phyloP scores from a whole-genome alignment of 2,113 vertebrate species.

The Lampris megalopsis region DNA sequence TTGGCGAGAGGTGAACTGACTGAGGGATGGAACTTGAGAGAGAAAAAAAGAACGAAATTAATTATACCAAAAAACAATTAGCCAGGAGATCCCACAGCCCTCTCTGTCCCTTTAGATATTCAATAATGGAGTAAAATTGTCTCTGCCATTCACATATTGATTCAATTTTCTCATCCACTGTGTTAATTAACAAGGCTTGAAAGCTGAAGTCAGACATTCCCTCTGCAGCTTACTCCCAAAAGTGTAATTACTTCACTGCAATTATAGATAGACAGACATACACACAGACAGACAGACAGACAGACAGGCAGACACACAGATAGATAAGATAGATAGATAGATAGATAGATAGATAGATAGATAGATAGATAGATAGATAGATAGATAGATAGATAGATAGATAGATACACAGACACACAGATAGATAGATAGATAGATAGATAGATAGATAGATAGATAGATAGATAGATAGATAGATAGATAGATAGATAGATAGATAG shows the following conservation, averaged over 20 bases:
- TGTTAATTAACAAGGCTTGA: constrained; percentile 73
- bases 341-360: too few species aligned
- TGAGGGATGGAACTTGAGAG: constrained; percentile 26
- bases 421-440: too few species aligned
- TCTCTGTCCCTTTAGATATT: constrained; percentile 64
- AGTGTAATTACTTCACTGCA: constrained; percentile 30
- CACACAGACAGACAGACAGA: too few species aligned
- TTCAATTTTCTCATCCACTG: constrained; percentile 67
- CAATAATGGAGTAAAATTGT: constrained; percentile 68
- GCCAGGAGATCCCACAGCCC: constrained; percentile 53
- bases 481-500: too few species aligned
- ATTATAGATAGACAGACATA: too few species aligned
- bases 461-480: too few species aligned
- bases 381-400: too few species aligned
- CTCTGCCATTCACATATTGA: constrained; percentile 74
- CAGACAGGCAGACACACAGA: too few species aligned
- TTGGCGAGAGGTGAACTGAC: not conserved
- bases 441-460: too few species aligned
- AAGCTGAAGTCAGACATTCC: constrained; percentile 46
- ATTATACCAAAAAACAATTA: constrained; percentile 73
- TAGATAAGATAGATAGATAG: too few species aligned
- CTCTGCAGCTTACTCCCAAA: constrained; percentile 23
- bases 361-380: too few species aligned
- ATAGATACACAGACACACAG: too few species aligned
- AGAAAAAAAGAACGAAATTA: constrained; percentile 44